These are phyloP conservation scores for Balanococcus diminutus DNA, from an alignment of 2,888 invertebrate species.

Conservation along the genomic window DNA sequence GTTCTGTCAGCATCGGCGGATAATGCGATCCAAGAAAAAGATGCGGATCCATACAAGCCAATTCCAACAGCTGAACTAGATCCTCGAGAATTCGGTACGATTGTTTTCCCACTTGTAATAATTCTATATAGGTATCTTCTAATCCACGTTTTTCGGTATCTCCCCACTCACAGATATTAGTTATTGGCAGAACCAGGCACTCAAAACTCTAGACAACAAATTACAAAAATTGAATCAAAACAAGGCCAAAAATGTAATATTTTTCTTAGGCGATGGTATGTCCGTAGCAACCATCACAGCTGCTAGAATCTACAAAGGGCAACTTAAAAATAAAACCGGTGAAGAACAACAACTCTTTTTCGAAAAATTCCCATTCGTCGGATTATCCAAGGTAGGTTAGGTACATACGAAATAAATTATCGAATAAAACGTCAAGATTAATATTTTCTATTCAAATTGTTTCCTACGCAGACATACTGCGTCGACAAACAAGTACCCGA, in stretches of 20 bases:
- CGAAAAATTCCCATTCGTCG: slow-evolving; percentile 83
- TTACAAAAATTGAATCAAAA: slow-evolving; percentile 60
- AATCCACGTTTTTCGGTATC: background rate
- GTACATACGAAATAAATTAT: background rate
- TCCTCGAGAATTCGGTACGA: background rate
- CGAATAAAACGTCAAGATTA: slow-evolving; percentile 71
- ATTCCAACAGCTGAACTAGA: background rate
- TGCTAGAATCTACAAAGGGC: slow-evolving; percentile 77
- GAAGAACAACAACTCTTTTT: slow-evolving; percentile 80
- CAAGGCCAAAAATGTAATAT: slow-evolving; percentile 79
- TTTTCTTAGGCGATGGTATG: slow-evolving; percentile 92
- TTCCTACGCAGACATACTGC: slow-evolving; percentile 58
- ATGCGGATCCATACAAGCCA: background rate
- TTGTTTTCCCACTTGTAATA: background rate
- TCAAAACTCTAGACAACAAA: slow-evolving; percentile 20
- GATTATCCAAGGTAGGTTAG: slow-evolving; percentile 75
- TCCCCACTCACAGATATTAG: slow-evolving; percentile 29
- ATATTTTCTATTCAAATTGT: background rate
- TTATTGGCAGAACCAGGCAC: slow-evolving; percentile 14
- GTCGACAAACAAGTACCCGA: slow-evolving; percentile 72
- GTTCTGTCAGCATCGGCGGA: background rate
- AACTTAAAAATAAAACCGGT: slow-evolving; percentile 59
- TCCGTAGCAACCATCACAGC: slow-evolving; percentile 84
- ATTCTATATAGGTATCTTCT: background rate
- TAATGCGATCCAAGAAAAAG: background rate